Conservation (phyloP, 2,797 vertebrate genomes). For the Borostomias antarcticus region DNA sequence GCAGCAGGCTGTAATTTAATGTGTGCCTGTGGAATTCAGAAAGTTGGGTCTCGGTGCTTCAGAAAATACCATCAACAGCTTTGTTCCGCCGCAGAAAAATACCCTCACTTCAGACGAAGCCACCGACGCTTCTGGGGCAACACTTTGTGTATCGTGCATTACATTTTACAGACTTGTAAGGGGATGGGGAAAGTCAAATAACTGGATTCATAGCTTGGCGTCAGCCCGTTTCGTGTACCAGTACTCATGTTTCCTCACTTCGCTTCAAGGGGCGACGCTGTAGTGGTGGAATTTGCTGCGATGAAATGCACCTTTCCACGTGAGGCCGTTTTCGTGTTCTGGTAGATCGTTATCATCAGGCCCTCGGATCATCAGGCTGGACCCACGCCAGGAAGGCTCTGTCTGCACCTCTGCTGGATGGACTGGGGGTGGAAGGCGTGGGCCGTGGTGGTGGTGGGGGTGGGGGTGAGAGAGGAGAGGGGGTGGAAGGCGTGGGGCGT, state of each 20-base stretch:
- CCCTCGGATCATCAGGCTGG: slow-evolving; percentile 49
- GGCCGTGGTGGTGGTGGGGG: no score
- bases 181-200: slow-evolving; percentile 44
- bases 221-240: slow-evolving; percentile 33
- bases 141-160: slow-evolving; percentile 40
- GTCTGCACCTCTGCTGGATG: slow-evolving; percentile 61
- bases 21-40: slow-evolving; percentile 66
- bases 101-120: slow-evolving; percentile 63
- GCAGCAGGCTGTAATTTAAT: slow-evolving; percentile 67
- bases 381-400: slow-evolving; percentile 57
- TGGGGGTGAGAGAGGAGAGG: slow-evolving; percentile 30
- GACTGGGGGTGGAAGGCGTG: slow-evolving; percentile 47
- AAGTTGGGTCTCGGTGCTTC: slow-evolving; percentile 58
- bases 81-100: slow-evolving; percentile 65
- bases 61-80: slow-evolving; percentile 75
- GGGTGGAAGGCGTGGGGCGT: slow-evolving; percentile 53
- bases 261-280: slow-evolving; percentile 30
- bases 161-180: slow-evolving; percentile 54
- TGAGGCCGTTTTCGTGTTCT: slow-evolving; percentile 41
- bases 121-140: slow-evolving; percentile 47
- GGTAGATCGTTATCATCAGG: slow-evolving; percentile 48
- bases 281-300: slow-evolving; percentile 41
- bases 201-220: slow-evolving; percentile 51
- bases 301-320: slow-evolving; percentile 49
- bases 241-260: slow-evolving; percentile 42